Evolutionary conservation across 2,888 invertebrate genomes (phyloP).

Genomic region (Keiferia lycopersicella): DNA sequence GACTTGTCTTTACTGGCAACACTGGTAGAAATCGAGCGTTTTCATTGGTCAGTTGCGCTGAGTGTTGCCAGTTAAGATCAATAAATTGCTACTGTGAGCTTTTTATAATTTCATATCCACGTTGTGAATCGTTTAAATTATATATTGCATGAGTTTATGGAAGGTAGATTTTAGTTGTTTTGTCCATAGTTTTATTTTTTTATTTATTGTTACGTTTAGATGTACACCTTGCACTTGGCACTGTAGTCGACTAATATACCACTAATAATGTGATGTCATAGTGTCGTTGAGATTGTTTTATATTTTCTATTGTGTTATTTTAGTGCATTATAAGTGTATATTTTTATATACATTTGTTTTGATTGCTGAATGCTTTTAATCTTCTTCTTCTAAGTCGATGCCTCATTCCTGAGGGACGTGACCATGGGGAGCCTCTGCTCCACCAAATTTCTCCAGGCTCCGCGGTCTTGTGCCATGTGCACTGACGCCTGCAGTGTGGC

Average conservation of each 20-base stretch:
- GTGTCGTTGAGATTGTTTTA: conserved; percentile 13
- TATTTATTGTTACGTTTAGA: conserved; percentile 10
- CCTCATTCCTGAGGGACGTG: too few species aligned
- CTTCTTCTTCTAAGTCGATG: too few species aligned
- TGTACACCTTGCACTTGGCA: conserved; percentile 62
- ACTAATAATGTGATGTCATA: conserved; percentile 53
- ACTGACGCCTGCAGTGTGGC: too few species aligned
- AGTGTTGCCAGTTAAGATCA: conserved; percentile 4
- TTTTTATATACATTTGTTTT: background rate
- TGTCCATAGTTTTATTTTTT: conserved; percentile 27
- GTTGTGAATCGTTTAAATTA: conserved; percentile 14
- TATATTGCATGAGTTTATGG: conserved; percentile 29
- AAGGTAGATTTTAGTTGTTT: conserved; percentile 31
- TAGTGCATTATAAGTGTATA: background rate
- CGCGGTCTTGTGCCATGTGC: too few species aligned
- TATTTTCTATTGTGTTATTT: background rate
- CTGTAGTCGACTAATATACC: conserved; percentile 68
- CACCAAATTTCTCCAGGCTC: too few species aligned
- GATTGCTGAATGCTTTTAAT: too few species aligned
- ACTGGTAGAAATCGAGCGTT: conserved; percentile 1
- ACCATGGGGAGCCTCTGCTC: too few species aligned
- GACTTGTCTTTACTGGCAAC: background rate
- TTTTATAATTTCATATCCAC: conserved; percentile 7
- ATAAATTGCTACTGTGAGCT: conserved; percentile 16
- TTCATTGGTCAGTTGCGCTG: background rate